phyloP scores from a whole-genome alignment of 2,888 invertebrate genomes.

The Coelopa pilipes region DNA sequence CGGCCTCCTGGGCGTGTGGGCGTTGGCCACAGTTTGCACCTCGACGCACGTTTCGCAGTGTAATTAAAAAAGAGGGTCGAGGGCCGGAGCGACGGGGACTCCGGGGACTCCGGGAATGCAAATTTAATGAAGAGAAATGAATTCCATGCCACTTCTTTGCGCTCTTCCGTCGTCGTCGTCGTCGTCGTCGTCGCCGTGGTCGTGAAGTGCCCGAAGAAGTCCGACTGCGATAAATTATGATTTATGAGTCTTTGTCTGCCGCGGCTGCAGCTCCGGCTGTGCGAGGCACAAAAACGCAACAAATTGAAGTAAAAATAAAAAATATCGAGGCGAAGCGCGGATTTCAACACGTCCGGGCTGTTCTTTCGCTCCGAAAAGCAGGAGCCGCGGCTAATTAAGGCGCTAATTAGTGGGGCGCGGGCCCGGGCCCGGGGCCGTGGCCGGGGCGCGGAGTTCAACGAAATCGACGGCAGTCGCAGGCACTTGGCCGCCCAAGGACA shows the following conservation, averaged over 20 bases:
- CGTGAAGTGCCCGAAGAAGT: not conserved
- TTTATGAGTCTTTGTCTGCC: slow-evolving; percentile 12
- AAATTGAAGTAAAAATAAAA: not conserved
- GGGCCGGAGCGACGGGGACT: too few relatives aligned
- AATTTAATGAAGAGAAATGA: slow-evolving; percentile 28
- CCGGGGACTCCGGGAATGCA: not conserved
- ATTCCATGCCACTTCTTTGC: not conserved
- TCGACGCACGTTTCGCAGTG: not conserved
- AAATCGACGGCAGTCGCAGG: too few relatives aligned
- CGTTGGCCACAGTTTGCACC: not conserved
- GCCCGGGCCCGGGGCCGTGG: too few relatives aligned
- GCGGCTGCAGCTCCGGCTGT: not conserved
- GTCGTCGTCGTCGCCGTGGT: not conserved
- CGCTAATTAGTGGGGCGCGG: slow-evolving; percentile 26
- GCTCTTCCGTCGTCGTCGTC: not conserved
- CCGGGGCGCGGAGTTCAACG: too few relatives aligned
- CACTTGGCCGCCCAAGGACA: too few relatives aligned
- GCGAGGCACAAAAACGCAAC: not conserved
- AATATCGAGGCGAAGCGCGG: not conserved
- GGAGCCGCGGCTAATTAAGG: slow-evolving; percentile 8
- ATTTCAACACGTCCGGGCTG: slow-evolving; percentile 14
- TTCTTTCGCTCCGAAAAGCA: not conserved
- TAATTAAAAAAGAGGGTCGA: not conserved
- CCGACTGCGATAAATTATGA: slow-evolving; percentile 24
- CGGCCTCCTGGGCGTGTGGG: too few relatives aligned